Conservation (phyloP, 1,140 invertebrate species). For the Philopotamus ludificatus region DNA sequence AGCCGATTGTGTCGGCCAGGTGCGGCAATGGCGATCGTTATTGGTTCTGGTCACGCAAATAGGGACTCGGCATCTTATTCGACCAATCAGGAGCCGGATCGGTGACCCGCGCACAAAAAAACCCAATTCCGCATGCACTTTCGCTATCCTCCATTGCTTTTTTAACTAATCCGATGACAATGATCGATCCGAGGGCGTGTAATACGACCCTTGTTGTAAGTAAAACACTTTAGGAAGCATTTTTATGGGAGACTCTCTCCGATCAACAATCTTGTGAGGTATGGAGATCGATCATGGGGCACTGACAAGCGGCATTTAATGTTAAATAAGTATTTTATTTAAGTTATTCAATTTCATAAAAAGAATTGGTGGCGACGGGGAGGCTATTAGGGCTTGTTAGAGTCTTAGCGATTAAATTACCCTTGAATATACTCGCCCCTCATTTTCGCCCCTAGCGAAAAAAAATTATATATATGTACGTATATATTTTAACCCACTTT, state of each 20-base stretch:
- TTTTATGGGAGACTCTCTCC: background rate
- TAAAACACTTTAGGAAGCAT: slow-evolving; percentile 13
- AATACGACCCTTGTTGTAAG: slow-evolving; percentile 6
- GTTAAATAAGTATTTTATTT: too few relatives aligned
- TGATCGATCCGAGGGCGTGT: slow-evolving; percentile 10
- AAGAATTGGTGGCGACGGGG: too few relatives aligned
- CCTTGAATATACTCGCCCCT: background rate
- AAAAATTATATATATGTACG: too few relatives aligned
- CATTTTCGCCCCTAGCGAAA: background rate
- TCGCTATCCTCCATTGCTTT: too few relatives aligned
- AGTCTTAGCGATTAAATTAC: slow-evolving; percentile 24
- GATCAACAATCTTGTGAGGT: background rate
- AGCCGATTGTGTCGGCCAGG: slow-evolving; percentile 38
- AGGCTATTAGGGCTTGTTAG: slow-evolving; percentile 33
- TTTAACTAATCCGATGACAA: background rate
- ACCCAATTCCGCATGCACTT: too few relatives aligned
- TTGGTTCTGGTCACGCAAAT: slow-evolving; percentile 31
- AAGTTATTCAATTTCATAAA: too few relatives aligned
- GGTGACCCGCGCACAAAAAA: background rate
- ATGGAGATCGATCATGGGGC: background rate
- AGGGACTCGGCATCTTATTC: background rate
- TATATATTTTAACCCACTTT: too few relatives aligned
- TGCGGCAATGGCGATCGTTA: slow-evolving; percentile 26
- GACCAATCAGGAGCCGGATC: too few relatives aligned
- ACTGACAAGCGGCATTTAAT: background rate